Conservation (phyloP, 2,797 vertebrate genomes). For the Oreortyx pictus region DNA sequence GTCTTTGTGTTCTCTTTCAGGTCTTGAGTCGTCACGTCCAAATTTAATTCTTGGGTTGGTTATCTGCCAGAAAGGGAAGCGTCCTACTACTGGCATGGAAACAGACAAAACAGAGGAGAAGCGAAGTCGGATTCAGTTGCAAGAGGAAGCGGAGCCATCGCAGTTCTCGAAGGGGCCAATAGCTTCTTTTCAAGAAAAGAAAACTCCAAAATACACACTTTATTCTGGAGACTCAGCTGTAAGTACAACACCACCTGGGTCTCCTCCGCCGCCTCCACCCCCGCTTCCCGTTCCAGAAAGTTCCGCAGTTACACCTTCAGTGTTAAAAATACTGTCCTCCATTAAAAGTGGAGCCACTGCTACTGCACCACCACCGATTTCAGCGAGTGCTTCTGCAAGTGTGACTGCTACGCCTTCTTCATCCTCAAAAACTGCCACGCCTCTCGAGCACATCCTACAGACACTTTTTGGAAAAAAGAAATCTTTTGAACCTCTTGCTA, state of each 20-base stretch:
- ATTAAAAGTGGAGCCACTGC: slow-evolving; percentile 73
- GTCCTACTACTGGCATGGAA: slow-evolving; percentile 79
- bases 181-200: slow-evolving; percentile 81
- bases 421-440: slow-evolving; percentile 76
- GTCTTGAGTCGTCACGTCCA: slow-evolving; percentile 91
- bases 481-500: slow-evolving; percentile 77
- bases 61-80: slow-evolving; percentile 92
- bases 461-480: slow-evolving; percentile 89
- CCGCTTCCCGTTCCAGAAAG: slow-evolving; percentile 76
- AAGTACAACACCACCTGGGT: slow-evolving; percentile 82
- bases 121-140: slow-evolving; percentile 80
- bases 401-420: slow-evolving; percentile 31
- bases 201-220: slow-evolving; percentile 79
- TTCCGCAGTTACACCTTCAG: slow-evolving; percentile 70
- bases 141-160: slow-evolving; percentile 81
- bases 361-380: not conserved
- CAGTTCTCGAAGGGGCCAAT: slow-evolving; percentile 74
- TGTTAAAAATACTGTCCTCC: slow-evolving; percentile 71
- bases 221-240: slow-evolving; percentile 80
- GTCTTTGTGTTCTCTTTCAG: slow-evolving; percentile 79
- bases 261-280: slow-evolving; percentile 81
- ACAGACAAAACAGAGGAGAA: slow-evolving; percentile 85
- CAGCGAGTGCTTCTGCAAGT: slow-evolving; percentile 64
- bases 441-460: slow-evolving; percentile 91
- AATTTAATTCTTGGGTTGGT: slow-evolving; percentile 95